Evolutionary conservation across 2,888 invertebrate genomes (phyloP).

Genomic region (Oscheius sp.): DNA sequence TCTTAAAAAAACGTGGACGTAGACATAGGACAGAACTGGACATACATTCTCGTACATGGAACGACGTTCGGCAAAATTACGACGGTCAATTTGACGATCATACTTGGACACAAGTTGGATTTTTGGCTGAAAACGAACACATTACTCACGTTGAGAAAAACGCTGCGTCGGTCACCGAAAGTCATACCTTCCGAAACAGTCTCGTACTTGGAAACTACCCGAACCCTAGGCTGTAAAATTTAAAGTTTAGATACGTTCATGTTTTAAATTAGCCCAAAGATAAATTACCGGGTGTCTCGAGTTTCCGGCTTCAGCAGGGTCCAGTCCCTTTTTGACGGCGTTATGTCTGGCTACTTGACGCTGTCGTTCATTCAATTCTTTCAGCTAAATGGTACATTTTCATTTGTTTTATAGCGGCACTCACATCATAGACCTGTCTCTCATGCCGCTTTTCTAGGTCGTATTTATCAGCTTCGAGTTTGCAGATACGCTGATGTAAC

Average conservation of each 20-base stretch:
- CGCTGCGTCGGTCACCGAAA: slow-evolving; percentile 55
- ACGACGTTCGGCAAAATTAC: slow-evolving; percentile 75
- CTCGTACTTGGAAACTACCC: slow-evolving; percentile 98
- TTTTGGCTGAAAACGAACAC: slow-evolving; percentile 81
- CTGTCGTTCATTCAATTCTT: slow-evolving; percentile 72
- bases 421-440: slow-evolving; percentile 71
- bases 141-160: slow-evolving; percentile 47
- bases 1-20: slow-evolving; percentile 47
- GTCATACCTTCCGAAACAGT: slow-evolving; percentile 90
- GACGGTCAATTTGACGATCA: slow-evolving; percentile 95
- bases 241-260: neutral
- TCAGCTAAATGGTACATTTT: slow-evolving; percentile 59
- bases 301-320: slow-evolving; percentile 61
- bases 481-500: slow-evolving; percentile 69
- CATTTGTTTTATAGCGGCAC: neutral
- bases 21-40: slow-evolving; percentile 2
- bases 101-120: slow-evolving; percentile 98
- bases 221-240: slow-evolving; percentile 85
- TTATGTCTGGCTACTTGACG: slow-evolving; percentile 70
- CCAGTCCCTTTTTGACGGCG: slow-evolving; percentile 69
- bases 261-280: neutral
- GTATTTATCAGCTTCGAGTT: slow-evolving; percentile 71
- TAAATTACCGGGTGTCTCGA: slow-evolving; percentile 57
- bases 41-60: slow-evolving; percentile 69
- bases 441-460: slow-evolving; percentile 73